phyloP scores from a whole-genome alignment of 2,888 invertebrate species.

The Ctenicera cuprea region DNA sequence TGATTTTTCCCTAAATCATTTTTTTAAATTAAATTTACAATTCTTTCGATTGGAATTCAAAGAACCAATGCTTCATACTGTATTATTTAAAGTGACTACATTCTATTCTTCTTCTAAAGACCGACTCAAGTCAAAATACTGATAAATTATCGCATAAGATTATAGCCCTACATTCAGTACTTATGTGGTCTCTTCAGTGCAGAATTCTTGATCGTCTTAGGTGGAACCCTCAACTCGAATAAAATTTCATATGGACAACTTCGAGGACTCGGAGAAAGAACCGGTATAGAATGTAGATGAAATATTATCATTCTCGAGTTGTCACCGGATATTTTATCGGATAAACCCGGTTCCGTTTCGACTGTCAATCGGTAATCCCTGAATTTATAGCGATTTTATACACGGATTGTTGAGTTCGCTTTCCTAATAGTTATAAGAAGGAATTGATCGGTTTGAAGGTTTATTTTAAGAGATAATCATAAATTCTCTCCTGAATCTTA shows the following conservation, averaged over 20 bases:
- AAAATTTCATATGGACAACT: slow-evolving; percentile 42
- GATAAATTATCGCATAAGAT: slow-evolving; percentile 63
- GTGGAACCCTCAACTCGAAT: slow-evolving; percentile 19
- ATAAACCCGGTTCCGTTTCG: slow-evolving; percentile 67
- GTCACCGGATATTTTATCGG: slow-evolving; percentile 70
- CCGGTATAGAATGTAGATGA: slow-evolving; percentile 60
- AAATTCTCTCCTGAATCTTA: neutral
- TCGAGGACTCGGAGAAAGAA: slow-evolving; percentile 39
- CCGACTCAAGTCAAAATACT: slow-evolving; percentile 63
- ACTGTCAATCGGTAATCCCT: slow-evolving; percentile 69
- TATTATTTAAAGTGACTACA: slow-evolving; percentile 9
- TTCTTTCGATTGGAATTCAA: slow-evolving; percentile 4
- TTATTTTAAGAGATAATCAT: slow-evolving; percentile 1
- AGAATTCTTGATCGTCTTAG: slow-evolving; percentile 38
- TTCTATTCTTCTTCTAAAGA: slow-evolving; percentile 25
- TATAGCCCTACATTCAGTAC: slow-evolving; percentile 56
- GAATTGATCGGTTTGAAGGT: slow-evolving; percentile 19
- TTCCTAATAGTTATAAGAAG: slow-evolving; percentile 34
- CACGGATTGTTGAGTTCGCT: slow-evolving; percentile 52
- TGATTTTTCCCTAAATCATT: too few relatives aligned
- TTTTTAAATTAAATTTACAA: neutral
- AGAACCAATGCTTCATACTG: neutral
- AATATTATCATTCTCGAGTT: slow-evolving; percentile 67
- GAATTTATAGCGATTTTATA: slow-evolving; percentile 69
- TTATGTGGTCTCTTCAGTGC: slow-evolving; percentile 35